phyloP scores from a whole-genome alignment of 2,888 invertebrate genomes.

The Neoscelio sp. region DNA sequence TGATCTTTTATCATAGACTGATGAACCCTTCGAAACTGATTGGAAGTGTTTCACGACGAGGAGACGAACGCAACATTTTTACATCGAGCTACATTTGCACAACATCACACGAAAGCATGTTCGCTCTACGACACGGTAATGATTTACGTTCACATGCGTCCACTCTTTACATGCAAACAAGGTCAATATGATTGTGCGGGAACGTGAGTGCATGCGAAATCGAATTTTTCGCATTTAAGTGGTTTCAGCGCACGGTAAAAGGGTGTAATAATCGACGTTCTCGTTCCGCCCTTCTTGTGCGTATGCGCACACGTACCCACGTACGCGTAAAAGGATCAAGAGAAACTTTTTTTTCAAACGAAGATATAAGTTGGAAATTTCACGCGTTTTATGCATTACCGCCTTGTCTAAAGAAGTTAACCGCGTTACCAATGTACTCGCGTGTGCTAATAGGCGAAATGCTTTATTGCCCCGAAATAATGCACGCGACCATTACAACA shows the following conservation, averaged over 20 bases:
- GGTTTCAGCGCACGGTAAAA: conserved; percentile 76
- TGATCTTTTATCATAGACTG: no score
- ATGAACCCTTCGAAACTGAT: conserved; percentile 37
- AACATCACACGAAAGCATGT: conserved; percentile 66
- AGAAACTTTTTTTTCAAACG: conserved; percentile 31
- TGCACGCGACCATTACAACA: no score
- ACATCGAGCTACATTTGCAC: conserved; percentile 61
- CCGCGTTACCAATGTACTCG: not conserved
- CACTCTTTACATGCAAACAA: conserved; percentile 77
- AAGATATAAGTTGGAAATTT: not conserved
- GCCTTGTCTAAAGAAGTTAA: not conserved
- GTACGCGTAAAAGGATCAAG: conserved; percentile 49
- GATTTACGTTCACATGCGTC: conserved; percentile 70
- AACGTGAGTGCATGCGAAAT: conserved; percentile 72
- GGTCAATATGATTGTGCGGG: conserved; percentile 70
- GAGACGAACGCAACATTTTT: conserved; percentile 63
- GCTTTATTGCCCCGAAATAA: no score
- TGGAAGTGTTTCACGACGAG: conserved; percentile 62
- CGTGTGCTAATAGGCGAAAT: not conserved
- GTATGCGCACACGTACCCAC: conserved; percentile 44
- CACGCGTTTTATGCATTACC: no score
- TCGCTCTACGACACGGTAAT: conserved; percentile 63
- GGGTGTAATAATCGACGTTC: conserved; percentile 69
- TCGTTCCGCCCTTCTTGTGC: conserved; percentile 62
- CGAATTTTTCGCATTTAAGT: conserved; percentile 73